phyloP scores from a whole-genome alignment of 1,140 invertebrate species.

The Drosophila prosaltans region DNA sequence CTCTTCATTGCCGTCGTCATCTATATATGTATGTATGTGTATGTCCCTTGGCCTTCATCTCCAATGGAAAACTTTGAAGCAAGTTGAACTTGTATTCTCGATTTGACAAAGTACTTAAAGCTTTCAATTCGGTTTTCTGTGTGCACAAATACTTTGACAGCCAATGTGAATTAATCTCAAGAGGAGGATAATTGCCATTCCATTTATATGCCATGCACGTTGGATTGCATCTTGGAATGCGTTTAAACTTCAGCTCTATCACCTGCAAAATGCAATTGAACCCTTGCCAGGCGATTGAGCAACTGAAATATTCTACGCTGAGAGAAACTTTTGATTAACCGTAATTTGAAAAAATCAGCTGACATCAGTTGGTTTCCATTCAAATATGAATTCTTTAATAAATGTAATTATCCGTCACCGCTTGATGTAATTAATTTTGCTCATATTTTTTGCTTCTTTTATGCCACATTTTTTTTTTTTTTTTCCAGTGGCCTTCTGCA shows the following conservation, averaged over 20 bases:
- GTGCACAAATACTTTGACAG: background rate
- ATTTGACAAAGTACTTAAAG: background rate
- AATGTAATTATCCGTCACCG: too few relatives aligned
- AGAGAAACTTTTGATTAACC: background rate
- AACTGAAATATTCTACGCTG: background rate
- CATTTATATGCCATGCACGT: background rate
- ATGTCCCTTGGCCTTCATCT: too few relatives aligned
- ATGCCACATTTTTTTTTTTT: background rate
- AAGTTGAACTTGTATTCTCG: conserved; percentile 2
- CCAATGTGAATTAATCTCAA: background rate
- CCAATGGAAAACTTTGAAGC: background rate
- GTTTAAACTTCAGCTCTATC: background rate
- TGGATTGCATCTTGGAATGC: conserved; percentile 3
- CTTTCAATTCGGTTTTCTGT: background rate
- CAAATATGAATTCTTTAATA: too few relatives aligned
- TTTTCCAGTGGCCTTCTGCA: background rate
- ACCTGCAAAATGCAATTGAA: background rate
- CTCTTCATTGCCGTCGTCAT: background rate
- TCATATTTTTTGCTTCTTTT: too few relatives aligned
- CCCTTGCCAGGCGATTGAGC: background rate
- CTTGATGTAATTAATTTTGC: too few relatives aligned
- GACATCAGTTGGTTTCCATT: too few relatives aligned
- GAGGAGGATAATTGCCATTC: conserved; percentile 5
- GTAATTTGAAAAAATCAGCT: too few relatives aligned
- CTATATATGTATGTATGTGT: too few relatives aligned